phyloP scores from a whole-genome alignment of 2,888 invertebrate species.

The Deladenus siricidicola region DNA sequence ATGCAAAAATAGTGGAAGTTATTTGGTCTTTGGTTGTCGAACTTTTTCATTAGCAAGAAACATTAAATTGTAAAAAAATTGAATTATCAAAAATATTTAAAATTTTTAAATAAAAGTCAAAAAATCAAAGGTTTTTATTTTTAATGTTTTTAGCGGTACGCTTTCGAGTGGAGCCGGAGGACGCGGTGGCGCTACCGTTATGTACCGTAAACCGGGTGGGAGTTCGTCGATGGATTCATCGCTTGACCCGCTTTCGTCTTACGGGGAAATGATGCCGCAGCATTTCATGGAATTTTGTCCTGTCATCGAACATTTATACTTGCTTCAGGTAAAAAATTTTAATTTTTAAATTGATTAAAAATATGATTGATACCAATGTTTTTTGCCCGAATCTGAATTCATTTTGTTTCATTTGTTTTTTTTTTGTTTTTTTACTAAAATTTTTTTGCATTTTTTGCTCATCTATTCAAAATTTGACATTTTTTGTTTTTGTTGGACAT shows the following conservation, averaged over 20 bases:
- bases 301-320: constrained; percentile 14
- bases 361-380: background rate
- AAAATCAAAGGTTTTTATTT: too few relatives aligned
- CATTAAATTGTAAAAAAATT: too few relatives aligned
- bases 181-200: background rate
- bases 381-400: too few relatives aligned
- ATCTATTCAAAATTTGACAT: too few relatives aligned
- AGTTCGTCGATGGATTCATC: background rate
- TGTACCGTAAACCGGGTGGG: background rate
- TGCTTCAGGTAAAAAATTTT: constrained; percentile 10
- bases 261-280: constrained; percentile 12
- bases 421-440: background rate
- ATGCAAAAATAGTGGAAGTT: too few relatives aligned
- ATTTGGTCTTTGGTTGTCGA: too few relatives aligned
- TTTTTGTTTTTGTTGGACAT: too few relatives aligned
- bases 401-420: background rate
- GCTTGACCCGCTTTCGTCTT: too few relatives aligned
- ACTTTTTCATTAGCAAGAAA: too few relatives aligned
- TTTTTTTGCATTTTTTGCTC: background rate
- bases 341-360: background rate
- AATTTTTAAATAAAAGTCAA: too few relatives aligned
- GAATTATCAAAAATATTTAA: too few relatives aligned
- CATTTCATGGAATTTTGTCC: constrained; percentile 18
- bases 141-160: too few relatives aligned
- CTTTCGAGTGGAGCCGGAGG: background rate